Conservation (phyloP, 2,113 vertebrate species). For the Anser cygnoides region DNA sequence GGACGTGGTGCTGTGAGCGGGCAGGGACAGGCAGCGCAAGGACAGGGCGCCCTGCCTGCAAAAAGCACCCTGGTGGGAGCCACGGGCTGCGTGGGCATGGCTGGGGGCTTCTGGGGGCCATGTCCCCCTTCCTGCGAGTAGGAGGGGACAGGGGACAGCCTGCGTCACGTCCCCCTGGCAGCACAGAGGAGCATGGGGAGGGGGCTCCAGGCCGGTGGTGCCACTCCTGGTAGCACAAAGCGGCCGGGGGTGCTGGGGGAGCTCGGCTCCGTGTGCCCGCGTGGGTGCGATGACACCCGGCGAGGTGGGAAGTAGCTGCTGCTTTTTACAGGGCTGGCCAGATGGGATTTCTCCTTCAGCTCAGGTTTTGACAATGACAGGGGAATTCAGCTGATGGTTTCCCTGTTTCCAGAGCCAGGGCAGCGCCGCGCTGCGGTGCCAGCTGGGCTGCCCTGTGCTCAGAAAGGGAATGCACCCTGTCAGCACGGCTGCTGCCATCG, state of each 20-base stretch:
- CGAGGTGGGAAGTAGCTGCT: conserved; percentile 33
- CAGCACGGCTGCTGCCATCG: neutral
- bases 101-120: neutral
- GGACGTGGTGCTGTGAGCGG: accelerated
- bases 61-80: neutral
- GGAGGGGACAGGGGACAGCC: neutral
- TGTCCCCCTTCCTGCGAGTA: neutral
- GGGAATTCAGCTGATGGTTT: neutral
- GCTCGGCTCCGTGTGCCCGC: neutral
- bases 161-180: no score
- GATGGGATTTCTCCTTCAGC: conserved; percentile 37
- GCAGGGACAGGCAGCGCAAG: neutral
- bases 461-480: neutral
- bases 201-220: accelerated
- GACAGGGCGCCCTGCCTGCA: neutral
- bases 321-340: conserved; percentile 36
- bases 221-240: neutral
- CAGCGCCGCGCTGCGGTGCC: neutral
- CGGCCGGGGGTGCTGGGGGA: neutral
- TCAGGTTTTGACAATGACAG: neutral
- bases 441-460: neutral
- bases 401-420: neutral
- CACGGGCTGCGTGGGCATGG: neutral
- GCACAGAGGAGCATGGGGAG: neutral
- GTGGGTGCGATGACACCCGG: conserved; percentile 27